Conservation (phyloP, 2,888 invertebrate species). For the Willowsia nigromaculata region DNA sequence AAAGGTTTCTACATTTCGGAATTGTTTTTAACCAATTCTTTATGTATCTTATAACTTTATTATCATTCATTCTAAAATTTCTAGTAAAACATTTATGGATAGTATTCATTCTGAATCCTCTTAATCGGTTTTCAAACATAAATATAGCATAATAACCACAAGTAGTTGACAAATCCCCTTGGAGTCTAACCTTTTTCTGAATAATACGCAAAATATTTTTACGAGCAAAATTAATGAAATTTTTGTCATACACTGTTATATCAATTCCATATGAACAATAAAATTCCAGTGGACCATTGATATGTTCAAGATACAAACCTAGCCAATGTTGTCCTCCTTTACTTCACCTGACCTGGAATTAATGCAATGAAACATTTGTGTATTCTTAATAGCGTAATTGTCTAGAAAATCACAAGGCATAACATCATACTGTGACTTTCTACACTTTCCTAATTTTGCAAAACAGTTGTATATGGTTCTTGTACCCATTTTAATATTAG, state of each 20-base stretch:
- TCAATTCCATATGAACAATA: conserved; percentile 18
- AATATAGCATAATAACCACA: conserved; percentile 29
- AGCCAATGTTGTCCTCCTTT: conserved; percentile 25
- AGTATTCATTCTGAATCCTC: too few relatives aligned
- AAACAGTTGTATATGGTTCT: not conserved
- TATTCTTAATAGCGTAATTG: too few relatives aligned
- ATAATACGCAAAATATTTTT: not conserved
- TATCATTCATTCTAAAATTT: too few relatives aligned
- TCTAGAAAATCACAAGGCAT: not conserved
- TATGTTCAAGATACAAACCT: not conserved
- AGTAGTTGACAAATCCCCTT: not conserved
- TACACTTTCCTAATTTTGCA: conserved; percentile 8
- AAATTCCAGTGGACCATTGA: not conserved
- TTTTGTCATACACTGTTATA: not conserved
- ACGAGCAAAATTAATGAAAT: conserved; percentile 8
- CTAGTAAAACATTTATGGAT: too few relatives aligned
- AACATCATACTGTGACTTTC: not conserved
- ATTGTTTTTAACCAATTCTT: too few relatives aligned
- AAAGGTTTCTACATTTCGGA: too few relatives aligned
- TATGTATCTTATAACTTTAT: too few relatives aligned
- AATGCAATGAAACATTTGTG: not conserved
- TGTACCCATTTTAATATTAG: not conserved
- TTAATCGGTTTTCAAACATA: too few relatives aligned
- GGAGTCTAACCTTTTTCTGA: not conserved
- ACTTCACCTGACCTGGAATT: conserved; percentile 24